phyloP scores from a whole-genome alignment of 92 coral and sea anemone genomes.

The Desmophyllum pertusum region DNA sequence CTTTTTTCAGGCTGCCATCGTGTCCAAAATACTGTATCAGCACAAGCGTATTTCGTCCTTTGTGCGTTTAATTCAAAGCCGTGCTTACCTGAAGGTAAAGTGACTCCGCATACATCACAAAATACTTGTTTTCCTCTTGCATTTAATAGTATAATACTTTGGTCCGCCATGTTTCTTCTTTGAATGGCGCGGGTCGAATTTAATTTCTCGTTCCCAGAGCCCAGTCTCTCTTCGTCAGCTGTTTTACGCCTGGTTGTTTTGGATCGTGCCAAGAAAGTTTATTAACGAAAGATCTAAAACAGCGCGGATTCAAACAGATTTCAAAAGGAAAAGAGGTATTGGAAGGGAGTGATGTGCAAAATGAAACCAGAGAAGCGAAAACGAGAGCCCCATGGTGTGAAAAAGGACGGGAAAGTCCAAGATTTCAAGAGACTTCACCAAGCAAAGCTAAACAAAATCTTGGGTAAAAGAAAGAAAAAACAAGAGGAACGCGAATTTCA shows the following conservation, averaged over 20 bases:
- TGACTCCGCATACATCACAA: constrained; percentile 72
- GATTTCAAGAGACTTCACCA: background rate
- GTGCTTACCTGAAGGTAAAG: constrained; percentile 71
- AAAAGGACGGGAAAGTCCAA: background rate
- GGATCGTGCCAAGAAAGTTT: too few relatives aligned
- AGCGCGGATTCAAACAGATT: background rate
- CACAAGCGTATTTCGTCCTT: background rate
- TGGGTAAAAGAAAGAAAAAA: background rate
- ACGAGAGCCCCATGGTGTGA: background rate
- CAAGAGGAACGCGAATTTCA: background rate
- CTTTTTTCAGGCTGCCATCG: background rate
- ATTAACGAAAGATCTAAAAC: background rate
- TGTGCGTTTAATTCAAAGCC: background rate
- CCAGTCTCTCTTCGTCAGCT: background rate
- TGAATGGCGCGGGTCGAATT: constrained; percentile 7
- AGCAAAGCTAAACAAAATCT: background rate
- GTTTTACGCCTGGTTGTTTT: constrained; percentile 27
- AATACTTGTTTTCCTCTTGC: constrained; percentile 48
- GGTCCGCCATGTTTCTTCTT: constrained; percentile 32
- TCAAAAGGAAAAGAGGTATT: background rate
- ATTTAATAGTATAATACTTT: too few relatives aligned
- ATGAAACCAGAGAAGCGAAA: background rate
- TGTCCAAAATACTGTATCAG: background rate
- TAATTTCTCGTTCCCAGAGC: too few relatives aligned
- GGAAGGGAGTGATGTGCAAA: background rate